These are phyloP conservation scores for Drosophila pruinosa DNA, from an alignment of 1,140 invertebrate species.

Conservation along the genomic window DNA sequence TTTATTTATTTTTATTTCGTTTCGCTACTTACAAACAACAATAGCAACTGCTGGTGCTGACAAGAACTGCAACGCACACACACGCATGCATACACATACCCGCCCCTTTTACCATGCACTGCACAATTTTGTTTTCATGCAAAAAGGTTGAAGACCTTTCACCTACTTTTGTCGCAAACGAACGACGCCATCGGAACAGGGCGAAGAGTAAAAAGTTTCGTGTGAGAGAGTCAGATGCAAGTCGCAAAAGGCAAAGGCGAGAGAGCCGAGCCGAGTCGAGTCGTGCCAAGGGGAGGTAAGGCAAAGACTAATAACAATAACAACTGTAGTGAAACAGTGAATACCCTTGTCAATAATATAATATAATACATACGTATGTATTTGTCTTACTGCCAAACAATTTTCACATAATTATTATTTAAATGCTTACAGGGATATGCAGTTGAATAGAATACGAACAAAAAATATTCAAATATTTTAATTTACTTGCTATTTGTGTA, in stretches of 20 bases:
- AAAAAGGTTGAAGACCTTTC: conserved; percentile 80
- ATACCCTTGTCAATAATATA: conserved; percentile 30
- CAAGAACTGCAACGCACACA: conserved; percentile 14
- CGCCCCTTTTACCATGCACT: conserved; percentile 30
- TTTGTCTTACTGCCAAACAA: no score
- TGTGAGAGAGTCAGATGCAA: not conserved
- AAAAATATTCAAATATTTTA: no score
- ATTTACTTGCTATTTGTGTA: no score
- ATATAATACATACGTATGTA: no score
- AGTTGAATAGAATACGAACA: no score
- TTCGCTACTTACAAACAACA: conserved; percentile 15
- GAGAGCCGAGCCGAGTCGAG: conserved; percentile 9
- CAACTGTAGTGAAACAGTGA: not conserved
- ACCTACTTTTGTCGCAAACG: conserved; percentile 67
- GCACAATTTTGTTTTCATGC: conserved; percentile 78
- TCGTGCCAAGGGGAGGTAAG: conserved; percentile 2
- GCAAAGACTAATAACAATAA: conserved; percentile 13
- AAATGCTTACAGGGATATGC: no score
- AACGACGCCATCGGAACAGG: conserved; percentile 15
- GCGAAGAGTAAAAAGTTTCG: conserved; percentile 28
- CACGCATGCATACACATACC: not conserved
- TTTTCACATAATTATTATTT: no score
- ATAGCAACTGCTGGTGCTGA: not conserved
- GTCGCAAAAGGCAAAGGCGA: not conserved
- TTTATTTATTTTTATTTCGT: conserved; percentile 49